phyloP scores from a whole-genome alignment of 1,140 invertebrate species.

The Ceratina japonica region DNA sequence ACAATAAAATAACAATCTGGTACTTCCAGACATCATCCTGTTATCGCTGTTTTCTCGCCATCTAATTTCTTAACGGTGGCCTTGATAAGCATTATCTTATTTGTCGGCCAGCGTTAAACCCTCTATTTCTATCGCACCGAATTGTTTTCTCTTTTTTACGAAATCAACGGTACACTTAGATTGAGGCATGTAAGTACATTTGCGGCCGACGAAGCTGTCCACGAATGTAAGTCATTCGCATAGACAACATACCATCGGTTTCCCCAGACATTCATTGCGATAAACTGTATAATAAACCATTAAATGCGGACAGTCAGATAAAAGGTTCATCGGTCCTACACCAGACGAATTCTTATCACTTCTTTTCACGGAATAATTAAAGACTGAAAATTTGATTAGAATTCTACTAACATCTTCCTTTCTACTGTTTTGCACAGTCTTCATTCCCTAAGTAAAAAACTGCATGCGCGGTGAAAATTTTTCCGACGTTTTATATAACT shows the following conservation, averaged over 20 bases:
- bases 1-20: slow-evolving; percentile 35
- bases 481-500: background rate
- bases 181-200: background rate
- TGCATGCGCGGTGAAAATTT: background rate
- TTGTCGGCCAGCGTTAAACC: slow-evolving; percentile 39
- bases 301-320: no score
- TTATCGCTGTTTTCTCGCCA: slow-evolving; percentile 26
- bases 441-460: background rate
- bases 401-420: no score
- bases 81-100: slow-evolving; percentile 58
- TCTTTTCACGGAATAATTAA: no score
- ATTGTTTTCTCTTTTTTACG: slow-evolving; percentile 1
- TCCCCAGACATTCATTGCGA: no score
- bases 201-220: background rate
- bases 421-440: no score
- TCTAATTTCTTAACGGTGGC: slow-evolving; percentile 39
- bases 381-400: no score
- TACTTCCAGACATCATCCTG: slow-evolving; percentile 10
- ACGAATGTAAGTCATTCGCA: background rate
- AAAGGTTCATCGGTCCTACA: no score
- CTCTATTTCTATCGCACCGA: slow-evolving; percentile 27
- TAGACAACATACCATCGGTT: background rate
- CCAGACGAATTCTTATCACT: no score
- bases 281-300: no score
- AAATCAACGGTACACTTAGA: background rate